Percentiles rank a stretch among this genome's conserved stretches.
Evolutionary conservation across 2,888 invertebrate genomes (phyloP).

Genomic region (Polydrusus tereticollis): DNA sequence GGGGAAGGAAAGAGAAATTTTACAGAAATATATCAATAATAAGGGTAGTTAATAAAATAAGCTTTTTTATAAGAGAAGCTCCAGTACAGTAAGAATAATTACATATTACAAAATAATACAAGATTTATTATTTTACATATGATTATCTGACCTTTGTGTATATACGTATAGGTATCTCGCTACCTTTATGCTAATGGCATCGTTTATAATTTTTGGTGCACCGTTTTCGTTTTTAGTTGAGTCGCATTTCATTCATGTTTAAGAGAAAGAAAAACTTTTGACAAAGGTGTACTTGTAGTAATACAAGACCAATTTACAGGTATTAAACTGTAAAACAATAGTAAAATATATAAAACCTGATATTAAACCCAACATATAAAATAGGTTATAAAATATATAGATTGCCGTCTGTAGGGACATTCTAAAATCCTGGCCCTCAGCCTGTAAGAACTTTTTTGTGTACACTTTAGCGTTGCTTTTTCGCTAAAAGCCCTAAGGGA

Average conservation of each 20-base stretch:
- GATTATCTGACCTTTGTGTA: not conserved
- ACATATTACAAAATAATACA: not conserved
- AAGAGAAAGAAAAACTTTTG: too few species aligned
- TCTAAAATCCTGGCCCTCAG: not conserved
- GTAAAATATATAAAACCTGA: too few species aligned
- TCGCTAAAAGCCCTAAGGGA: not conserved
- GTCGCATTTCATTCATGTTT: not conserved
- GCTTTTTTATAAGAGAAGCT: too few species aligned
- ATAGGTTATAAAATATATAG: not conserved
- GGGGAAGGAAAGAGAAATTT: too few species aligned
- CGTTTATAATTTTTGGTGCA: not conserved
- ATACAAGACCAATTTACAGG: too few species aligned
- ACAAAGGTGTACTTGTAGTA: too few species aligned
- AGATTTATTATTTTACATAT: not conserved
- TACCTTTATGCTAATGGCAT: constrained; percentile 5
- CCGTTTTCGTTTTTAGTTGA: not conserved
- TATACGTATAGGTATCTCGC: not conserved
- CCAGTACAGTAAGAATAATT: too few species aligned
- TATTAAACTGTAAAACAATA: too few species aligned
- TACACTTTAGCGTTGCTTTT: not conserved
- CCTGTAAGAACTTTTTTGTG: not conserved
- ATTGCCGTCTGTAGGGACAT: not conserved
- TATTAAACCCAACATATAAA: not conserved
- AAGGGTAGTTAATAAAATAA: too few species aligned
- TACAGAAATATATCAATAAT: too few species aligned